These are phyloP conservation scores for Silvanus unidentatus DNA, from an alignment of 2,888 invertebrate species.

Conservation along the genomic window DNA sequence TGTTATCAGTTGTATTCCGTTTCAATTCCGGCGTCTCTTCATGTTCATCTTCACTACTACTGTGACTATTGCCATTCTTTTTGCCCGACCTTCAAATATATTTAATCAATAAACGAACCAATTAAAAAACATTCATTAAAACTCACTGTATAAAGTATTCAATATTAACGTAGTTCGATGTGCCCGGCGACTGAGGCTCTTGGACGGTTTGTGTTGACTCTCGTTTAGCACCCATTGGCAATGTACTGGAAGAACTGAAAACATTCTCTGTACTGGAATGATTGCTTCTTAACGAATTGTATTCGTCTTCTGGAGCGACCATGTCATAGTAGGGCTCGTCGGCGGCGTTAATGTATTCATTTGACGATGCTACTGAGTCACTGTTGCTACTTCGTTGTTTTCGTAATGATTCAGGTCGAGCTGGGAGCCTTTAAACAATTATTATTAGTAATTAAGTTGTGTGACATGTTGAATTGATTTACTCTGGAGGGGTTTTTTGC, in stretches of 20 bases:
- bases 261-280: slow-evolving; percentile 57
- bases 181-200: slow-evolving; percentile 73
- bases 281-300: slow-evolving; percentile 28
- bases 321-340: slow-evolving; percentile 70
- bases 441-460: slow-evolving; percentile 3
- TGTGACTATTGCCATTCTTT: slow-evolving; percentile 35
- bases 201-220: slow-evolving; percentile 45
- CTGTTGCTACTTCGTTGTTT: slow-evolving; percentile 40
- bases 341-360: slow-evolving; percentile 52
- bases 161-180: slow-evolving; percentile 87
- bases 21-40: slow-evolving; percentile 48
- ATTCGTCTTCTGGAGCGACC: slow-evolving; percentile 57
- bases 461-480: slow-evolving; percentile 22
- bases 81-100: slow-evolving; percentile 27
- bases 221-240: slow-evolving; percentile 50
- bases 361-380: slow-evolving; percentile 50
- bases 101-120: slow-evolving; percentile 4
- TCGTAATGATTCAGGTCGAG: slow-evolving; percentile 31
- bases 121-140: slow-evolving; percentile 4
- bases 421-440: slow-evolving; percentile 27
- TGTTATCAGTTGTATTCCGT: slow-evolving; percentile 41
- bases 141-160: slow-evolving; percentile 83
- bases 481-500: slow-evolving; percentile 40
- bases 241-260: slow-evolving; percentile 55
- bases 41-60: slow-evolving; percentile 46